Percentiles rank a stretch among this genome's conserved stretches.
These are phyloP conservation scores for Pheosia gnoma DNA, from an alignment of 2,888 invertebrate genomes.

Conservation along the genomic window DNA sequence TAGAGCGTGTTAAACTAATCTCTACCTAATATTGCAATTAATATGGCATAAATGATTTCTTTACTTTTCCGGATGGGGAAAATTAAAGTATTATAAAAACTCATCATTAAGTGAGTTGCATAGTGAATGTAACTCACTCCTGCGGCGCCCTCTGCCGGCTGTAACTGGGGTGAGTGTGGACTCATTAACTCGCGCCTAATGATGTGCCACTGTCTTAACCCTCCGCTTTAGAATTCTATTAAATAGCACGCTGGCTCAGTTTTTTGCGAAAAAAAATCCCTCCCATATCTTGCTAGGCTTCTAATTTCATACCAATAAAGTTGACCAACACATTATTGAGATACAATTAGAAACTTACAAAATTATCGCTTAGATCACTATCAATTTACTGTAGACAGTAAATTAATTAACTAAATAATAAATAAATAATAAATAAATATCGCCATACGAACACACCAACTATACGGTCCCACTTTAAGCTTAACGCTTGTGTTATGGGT, in stretches of 20 bases:
- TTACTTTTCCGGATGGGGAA: not conserved
- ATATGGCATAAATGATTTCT: no score
- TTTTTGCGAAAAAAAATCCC: conserved; percentile 29
- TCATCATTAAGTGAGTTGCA: conserved; percentile 32
- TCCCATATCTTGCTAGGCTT: conserved; percentile 5
- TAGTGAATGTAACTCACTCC: conserved; percentile 22
- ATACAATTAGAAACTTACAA: no score
- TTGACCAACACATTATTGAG: no score
- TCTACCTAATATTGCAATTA: no score
- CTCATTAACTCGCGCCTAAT: conserved; percentile 66
- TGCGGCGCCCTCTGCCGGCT: conserved; percentile 29
- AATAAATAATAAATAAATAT: no score
- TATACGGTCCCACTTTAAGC: no score
- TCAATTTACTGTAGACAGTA: no score
- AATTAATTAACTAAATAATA: no score
- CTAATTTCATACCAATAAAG: not conserved
- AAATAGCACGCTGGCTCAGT: conserved; percentile 42
- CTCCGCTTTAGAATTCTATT: conserved; percentile 50
- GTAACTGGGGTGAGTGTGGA: conserved; percentile 45
- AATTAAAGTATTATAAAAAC: not conserved
- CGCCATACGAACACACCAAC: no score
- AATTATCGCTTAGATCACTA: no score
- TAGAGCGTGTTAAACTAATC: no score
- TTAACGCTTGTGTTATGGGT: no score
- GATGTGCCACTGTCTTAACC: conserved; percentile 54